Conservation (phyloP, 1,140 invertebrate species). For the Drosophila pseudoobscura region DNA sequence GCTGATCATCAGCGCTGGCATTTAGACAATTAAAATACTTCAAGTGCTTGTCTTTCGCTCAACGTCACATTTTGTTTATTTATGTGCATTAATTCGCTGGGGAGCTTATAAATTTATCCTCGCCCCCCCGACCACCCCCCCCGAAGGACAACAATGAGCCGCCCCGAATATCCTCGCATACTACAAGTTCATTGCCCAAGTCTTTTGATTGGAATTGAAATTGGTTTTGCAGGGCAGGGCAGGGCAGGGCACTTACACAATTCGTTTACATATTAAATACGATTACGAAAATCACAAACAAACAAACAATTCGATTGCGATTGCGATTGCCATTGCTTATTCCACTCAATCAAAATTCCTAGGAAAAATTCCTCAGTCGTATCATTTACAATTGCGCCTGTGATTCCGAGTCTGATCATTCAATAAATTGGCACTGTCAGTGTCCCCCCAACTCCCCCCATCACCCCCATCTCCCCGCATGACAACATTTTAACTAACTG, state of each 20-base stretch:
- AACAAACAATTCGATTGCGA: no score
- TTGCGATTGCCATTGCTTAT: conserved; percentile 55
- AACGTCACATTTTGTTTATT: conserved; percentile 81
- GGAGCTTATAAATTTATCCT: conserved; percentile 76
- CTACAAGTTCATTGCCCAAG: conserved; percentile 64
- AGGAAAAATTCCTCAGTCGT: conserved; percentile 73
- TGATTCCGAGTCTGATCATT: conserved; percentile 60
- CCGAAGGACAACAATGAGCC: conserved; percentile 57
- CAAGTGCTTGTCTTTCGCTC: conserved; percentile 81
- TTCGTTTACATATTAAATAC: background rate
- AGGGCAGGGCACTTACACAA: conserved; percentile 59
- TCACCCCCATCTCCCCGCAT: conserved; percentile 18
- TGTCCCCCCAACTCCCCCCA: background rate
- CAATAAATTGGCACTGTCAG: conserved; percentile 77
- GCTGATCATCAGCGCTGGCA: conserved; percentile 73
- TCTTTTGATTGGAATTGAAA: conserved; percentile 54
- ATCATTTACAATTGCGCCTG: conserved; percentile 71
- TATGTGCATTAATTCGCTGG: conserved; percentile 78
- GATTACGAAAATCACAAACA: no score
- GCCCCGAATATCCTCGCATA: background rate
- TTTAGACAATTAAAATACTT: conserved; percentile 83
- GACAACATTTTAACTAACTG: conserved; percentile 79
- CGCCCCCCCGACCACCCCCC: background rate
- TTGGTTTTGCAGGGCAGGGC: conserved; percentile 28
- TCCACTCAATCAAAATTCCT: conserved; percentile 81